Evolutionary conservation across 2,888 invertebrate species (phyloP).

Genomic region (Chouioia cunea): DNA sequence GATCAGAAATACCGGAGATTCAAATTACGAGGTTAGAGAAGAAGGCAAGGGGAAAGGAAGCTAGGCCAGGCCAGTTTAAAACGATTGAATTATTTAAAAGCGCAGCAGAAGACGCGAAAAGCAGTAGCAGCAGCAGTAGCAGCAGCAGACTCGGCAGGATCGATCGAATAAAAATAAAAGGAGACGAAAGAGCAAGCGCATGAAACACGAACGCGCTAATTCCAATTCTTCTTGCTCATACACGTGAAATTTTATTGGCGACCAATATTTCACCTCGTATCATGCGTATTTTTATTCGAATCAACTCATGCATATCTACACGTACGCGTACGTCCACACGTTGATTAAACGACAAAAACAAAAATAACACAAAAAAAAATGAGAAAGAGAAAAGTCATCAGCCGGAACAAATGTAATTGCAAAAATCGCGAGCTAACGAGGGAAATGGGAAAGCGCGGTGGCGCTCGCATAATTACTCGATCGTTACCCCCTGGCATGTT

Average conservation of each 20-base stretch:
- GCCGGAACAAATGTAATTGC: constrained; percentile 33
- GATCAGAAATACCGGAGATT: constrained; percentile 32
- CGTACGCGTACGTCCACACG: not conserved
- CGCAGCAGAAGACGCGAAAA: constrained; percentile 3
- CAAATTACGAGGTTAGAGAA: constrained; percentile 5
- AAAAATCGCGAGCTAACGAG: constrained; percentile 36
- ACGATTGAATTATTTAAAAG: constrained; percentile 46
- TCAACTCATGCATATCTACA: constrained; percentile 5
- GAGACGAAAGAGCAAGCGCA: no score
- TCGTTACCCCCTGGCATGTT: constrained; percentile 41
- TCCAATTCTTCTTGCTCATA: constrained; percentile 22
- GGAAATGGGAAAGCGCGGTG: constrained; percentile 33
- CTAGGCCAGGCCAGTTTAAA: constrained; percentile 22
- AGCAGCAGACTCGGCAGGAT: no score
- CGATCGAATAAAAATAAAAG: constrained; percentile 10
- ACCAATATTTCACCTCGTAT: not conserved
- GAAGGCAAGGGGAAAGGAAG: not conserved
- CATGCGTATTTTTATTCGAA: constrained; percentile 28
- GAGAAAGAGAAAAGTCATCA: not conserved
- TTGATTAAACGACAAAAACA: not conserved
- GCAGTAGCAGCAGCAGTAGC: no score
- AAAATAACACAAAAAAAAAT: not conserved
- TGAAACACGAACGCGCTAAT: constrained; percentile 11
- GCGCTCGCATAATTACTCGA: constrained; percentile 49
- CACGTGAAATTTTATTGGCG: constrained; percentile 26